phyloP scores from a whole-genome alignment of 1,140 invertebrate species.

The Drosophila melanica region DNA sequence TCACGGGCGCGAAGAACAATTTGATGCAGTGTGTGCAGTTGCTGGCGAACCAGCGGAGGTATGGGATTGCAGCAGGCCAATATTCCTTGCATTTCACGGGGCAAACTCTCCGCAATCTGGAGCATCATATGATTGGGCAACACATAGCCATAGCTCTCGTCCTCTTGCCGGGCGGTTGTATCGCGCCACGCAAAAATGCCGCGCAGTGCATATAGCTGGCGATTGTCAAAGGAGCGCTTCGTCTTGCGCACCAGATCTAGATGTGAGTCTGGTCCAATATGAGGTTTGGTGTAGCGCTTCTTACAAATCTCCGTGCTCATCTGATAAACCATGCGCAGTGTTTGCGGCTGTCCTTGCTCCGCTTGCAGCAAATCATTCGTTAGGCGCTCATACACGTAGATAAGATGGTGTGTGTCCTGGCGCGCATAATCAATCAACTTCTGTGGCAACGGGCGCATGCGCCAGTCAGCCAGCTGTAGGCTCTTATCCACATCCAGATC shows the following conservation, averaged over 20 bases:
- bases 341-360: constrained; percentile 88
- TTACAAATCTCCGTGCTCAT: constrained; percentile 90
- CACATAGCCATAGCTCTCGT: constrained; percentile 96
- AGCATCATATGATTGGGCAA: constrained; percentile 98
- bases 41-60: constrained; percentile 92
- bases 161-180: constrained; percentile 91
- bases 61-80: constrained; percentile 97
- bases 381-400: constrained; percentile 95
- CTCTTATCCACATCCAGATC: constrained; percentile 92
- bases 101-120: constrained; percentile 94
- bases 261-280: constrained; percentile 89
- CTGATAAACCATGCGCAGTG: constrained; percentile 89
- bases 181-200: constrained; percentile 96
- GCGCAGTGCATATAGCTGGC: constrained; percentile 93
- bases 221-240: constrained; percentile 92
- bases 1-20: constrained; percentile 91
- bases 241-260: constrained; percentile 90
- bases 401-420: constrained; percentile 97
- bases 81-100: constrained; percentile 96
- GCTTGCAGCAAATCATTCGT: constrained; percentile 90
- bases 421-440: constrained; percentile 95
- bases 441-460: constrained; percentile 94
- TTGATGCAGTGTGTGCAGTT: constrained; percentile 90
- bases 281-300: constrained; percentile 91
- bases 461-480: constrained; percentile 98